Evolutionary conservation across 2,113 vertebrate genomes (phyloP).

Genomic region (Sinocyclocheilus grahami): DNA sequence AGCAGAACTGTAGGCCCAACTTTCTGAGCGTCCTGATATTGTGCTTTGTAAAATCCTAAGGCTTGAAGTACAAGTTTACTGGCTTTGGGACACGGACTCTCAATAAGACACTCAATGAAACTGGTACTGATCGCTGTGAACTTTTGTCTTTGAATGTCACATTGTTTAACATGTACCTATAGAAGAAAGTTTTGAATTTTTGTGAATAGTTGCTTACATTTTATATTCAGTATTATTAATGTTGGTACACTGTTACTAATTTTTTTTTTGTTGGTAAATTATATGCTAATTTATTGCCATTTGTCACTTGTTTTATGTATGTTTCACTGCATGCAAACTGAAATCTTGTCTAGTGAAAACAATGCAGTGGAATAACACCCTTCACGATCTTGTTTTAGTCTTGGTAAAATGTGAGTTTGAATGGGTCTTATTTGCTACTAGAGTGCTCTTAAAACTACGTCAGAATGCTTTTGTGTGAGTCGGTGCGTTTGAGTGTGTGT

Average conservation of each 20-base stretch:
- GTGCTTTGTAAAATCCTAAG: constrained; percentile 52
- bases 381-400: constrained; percentile 85
- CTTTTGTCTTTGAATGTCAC: constrained; percentile 87
- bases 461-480: constrained; percentile 29
- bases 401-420: constrained; percentile 82
- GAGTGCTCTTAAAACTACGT: neutral
- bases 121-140: constrained; percentile 79
- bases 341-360: constrained; percentile 82
- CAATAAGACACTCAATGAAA: constrained; percentile 62
- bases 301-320: constrained; percentile 90
- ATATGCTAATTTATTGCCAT: constrained; percentile 99
- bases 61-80: constrained; percentile 67
- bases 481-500: constrained; percentile 28
- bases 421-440: constrained; percentile 40
- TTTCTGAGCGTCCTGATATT: constrained; percentile 42
- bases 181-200: constrained; percentile 81
- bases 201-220: constrained; percentile 97
- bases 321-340: constrained; percentile 88
- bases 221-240: constrained; percentile 99
- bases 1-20: constrained; percentile 45
- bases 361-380: constrained; percentile 83
- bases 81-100: constrained; percentile 62
- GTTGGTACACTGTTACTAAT: constrained; percentile 97
- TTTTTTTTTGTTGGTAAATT: constrained; percentile 96
- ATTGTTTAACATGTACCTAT: constrained; percentile 86